Evolutionary conservation across 53 echinoderm and acorn worm genomes (phyloP).

Genomic region (Pentamera pediparva): DNA sequence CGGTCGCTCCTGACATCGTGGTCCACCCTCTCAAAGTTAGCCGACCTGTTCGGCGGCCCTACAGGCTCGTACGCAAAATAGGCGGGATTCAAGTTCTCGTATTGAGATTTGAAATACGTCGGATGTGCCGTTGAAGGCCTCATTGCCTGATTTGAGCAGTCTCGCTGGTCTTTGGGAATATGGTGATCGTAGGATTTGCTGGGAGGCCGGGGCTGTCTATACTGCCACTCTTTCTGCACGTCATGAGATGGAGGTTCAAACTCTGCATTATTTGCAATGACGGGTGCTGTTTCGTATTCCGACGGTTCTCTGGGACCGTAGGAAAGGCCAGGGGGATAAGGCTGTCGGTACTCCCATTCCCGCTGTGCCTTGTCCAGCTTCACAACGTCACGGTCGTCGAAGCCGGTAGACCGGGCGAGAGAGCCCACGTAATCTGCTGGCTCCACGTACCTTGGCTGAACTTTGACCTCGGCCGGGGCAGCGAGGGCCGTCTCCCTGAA

Average conservation of each 20-base stretch:
- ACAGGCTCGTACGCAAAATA: conserved; percentile 30
- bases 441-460: conserved; percentile 62
- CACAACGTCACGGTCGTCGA: conserved; percentile 35
- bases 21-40: conserved; percentile 53
- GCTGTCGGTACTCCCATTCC: conserved; percentile 50
- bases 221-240: neutral
- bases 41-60: conserved; percentile 48
- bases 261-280: too few species aligned
- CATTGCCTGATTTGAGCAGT: neutral
- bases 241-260: neutral
- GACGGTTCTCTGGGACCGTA: neutral
- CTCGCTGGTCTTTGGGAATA: neutral
- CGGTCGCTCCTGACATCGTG: conserved; percentile 59
- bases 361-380: conserved; percentile 49
- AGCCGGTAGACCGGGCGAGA: conserved; percentile 38
- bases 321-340: conserved; percentile 28
- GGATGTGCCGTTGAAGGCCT: conserved; percentile 6
- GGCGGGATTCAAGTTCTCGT: conserved; percentile 3
- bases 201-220: neutral
- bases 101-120: neutral
- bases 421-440: conserved; percentile 34
- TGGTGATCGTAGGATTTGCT: neutral
- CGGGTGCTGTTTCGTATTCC: too few species aligned
- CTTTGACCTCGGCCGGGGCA: conserved; percentile 64
- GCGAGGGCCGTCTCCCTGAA: conserved; percentile 72